Percentiles rank a stretch among this genome's conserved stretches.
phyloP scores from a whole-genome alignment of 2,888 invertebrate genomes.

The Synanthedon tipuliformis region DNA sequence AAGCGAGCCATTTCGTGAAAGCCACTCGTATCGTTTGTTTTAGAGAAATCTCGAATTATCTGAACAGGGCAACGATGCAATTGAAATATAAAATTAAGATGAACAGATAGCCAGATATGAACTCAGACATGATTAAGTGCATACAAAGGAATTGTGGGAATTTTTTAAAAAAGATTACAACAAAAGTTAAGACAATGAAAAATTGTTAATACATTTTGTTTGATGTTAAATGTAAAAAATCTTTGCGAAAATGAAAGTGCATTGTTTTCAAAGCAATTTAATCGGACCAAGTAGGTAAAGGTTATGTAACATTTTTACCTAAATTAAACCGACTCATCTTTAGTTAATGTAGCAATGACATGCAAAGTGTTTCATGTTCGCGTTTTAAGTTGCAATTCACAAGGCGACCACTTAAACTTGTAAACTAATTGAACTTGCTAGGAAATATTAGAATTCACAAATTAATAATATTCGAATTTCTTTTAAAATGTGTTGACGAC shows the following conservation, averaged over 20 bases:
- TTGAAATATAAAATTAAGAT: constrained; percentile 11
- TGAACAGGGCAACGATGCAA: not conserved
- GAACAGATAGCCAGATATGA: constrained; percentile 5
- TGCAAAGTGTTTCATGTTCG: no score
- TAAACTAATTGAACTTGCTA: no score
- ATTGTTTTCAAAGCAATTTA: not conserved
- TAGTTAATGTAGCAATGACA: no score
- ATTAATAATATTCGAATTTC: no score
- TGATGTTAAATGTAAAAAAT: constrained; percentile 4
- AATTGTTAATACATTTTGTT: not conserved
- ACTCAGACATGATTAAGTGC: no score
- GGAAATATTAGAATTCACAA: no score
- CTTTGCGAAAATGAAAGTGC: constrained; percentile 8
- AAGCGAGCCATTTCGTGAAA: not conserved
- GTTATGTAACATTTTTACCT: no score
- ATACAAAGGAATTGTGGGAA: constrained; percentile 29
- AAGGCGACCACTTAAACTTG: no score
- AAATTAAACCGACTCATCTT: no score
- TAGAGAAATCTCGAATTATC: constrained; percentile 5
- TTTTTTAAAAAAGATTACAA: constrained; percentile 1
- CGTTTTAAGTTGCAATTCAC: no score
- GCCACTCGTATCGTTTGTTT: not conserved
- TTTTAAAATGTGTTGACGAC: no score
- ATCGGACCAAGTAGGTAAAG: no score
- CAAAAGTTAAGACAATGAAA: not conserved